These are phyloP conservation scores for Conger conger DNA, from an alignment of 2,113 vertebrate species.

Conservation along the genomic window DNA sequence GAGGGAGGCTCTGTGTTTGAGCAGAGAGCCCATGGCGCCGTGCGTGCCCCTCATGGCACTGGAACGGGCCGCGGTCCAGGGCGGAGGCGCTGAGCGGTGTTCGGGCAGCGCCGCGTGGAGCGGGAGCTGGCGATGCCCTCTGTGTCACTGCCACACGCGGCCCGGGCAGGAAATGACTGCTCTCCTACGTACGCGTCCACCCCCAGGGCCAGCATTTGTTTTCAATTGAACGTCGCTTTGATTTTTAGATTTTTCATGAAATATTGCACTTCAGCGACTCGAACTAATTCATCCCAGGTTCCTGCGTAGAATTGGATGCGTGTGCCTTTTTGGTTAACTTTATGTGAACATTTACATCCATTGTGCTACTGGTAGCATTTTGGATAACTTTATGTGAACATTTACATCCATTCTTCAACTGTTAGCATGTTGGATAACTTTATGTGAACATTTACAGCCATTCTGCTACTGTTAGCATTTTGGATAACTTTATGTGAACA, in stretches of 20 bases:
- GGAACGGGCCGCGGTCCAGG: background rate
- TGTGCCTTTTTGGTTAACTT: no score
- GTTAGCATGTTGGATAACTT: no score
- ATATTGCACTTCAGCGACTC: background rate
- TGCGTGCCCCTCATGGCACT: background rate
- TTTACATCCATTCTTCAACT: no score
- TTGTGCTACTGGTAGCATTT: no score
- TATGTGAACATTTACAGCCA: no score
- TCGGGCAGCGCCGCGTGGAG: conserved; percentile 41
- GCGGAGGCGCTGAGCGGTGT: conserved; percentile 36
- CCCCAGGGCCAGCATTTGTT: conserved; percentile 44
- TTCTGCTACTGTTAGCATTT: no score
- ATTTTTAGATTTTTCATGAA: conserved; percentile 10
- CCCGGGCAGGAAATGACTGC: conserved; percentile 57
- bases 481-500: background rate
- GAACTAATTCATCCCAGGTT: background rate
- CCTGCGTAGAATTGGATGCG: background rate
- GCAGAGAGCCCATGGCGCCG: background rate
- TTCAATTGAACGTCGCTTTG: conserved; percentile 34
- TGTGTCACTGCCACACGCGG: conserved; percentile 55
- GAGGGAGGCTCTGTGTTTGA: background rate
- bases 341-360: background rate
- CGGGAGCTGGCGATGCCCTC: conserved; percentile 37
- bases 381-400: no score
- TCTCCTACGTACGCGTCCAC: conserved; percentile 58